These are phyloP conservation scores for Porites divaricata DNA, from an alignment of 92 coral and sea anemone genomes.

Conservation along the genomic window DNA sequence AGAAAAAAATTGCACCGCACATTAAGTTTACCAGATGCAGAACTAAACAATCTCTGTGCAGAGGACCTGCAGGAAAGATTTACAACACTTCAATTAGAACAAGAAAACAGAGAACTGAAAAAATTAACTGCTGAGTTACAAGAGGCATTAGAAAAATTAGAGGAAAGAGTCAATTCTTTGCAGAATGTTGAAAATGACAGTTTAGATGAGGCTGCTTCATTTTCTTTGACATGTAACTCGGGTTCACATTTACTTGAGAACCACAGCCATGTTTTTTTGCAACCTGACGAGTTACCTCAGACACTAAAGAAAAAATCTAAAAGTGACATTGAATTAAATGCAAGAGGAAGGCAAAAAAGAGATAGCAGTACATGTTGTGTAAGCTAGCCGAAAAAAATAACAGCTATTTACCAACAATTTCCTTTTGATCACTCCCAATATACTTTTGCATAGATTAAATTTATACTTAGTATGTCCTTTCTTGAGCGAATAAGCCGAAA, in stretches of 20 bases:
- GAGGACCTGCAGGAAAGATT: constrained; percentile 91
- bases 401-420: neutral
- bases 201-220: constrained; percentile 64
- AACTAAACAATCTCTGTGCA: constrained; percentile 82
- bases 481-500: too few species aligned
- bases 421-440: neutral
- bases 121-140: constrained; percentile 90
- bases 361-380: constrained; percentile 46
- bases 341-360: constrained; percentile 16
- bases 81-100: constrained; percentile 92
- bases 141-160: constrained; percentile 90
- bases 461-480: too few species aligned
- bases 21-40: constrained; percentile 95
- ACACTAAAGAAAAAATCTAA: constrained; percentile 30
- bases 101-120: constrained; percentile 91
- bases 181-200: constrained; percentile 78
- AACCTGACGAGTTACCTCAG: constrained; percentile 21
- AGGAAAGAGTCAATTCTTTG: constrained; percentile 83
- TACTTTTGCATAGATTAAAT: neutral
- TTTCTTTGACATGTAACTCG: constrained; percentile 4
- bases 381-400: constrained; percentile 17
- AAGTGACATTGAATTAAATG: constrained; percentile 26
- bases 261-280: neutral
- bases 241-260: constrained; percentile 18
- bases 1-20: constrained; percentile 90